Evolutionary conservation across 1,140 invertebrate genomes (phyloP), one percentile per base, ranked within the genome.

Genomic region (Mizuhopecten yessoensis): DNA sequence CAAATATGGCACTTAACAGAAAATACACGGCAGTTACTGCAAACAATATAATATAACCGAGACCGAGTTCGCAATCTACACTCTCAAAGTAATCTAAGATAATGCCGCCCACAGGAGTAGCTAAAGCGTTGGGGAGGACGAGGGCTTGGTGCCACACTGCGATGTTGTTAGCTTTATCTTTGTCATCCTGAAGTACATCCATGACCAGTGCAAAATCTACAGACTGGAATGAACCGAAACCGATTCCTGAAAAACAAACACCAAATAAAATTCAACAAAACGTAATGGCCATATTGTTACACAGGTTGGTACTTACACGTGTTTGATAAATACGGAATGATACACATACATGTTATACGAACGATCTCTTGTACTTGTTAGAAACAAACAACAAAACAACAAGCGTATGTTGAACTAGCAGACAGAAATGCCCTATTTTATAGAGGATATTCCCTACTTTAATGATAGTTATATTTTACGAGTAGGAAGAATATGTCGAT

Each of bases 121-220:
- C 96, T 86, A 96, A 88, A 0, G 95, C 96, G 87, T 96, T 96
- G 7, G 96, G 96, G 39, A 96, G 92, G 10, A 96, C 93, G 1
- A 96, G 94, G 1, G 96, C 95, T 93, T 95, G 95, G 89, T 96
- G 95, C 96, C 96, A 96, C 15, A 96, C 95, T 29, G 96, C 96
- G 87, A 96, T 95, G 91, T 96, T 95, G 91, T 96, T 96, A 33
- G 95, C 96, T 88, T 96, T 96, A 87, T 96, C 95, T 87, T 92
- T 93, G 34, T 96, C 95, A 33, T 95, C 93, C 34, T 95, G 94
- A 45, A 96, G 91, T 34, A 96, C 94, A 87, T 96, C 96, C 96
- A 96, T 96, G 34, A 96, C 94, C 20, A 96, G 92, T 34, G 96
- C 96, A 92, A 96, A 96, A 90, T 96, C 96, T 17, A 96, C 96